Evolutionary conservation across 1,140 invertebrate species (phyloP).

Genomic region (Triops cancriformis): DNA sequence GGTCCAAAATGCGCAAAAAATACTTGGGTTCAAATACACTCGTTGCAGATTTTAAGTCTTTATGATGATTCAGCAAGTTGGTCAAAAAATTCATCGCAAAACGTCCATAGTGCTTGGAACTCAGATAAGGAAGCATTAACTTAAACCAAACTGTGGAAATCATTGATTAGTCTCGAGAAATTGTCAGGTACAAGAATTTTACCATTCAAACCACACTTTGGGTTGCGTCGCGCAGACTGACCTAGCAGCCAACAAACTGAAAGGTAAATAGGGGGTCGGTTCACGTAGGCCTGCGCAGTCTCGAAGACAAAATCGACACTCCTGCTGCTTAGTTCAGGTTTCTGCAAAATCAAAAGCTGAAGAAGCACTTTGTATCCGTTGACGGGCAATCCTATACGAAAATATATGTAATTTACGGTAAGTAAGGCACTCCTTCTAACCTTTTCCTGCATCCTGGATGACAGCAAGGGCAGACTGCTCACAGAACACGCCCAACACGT

Average conservation of each 20-base stretch:
- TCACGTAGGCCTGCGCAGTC: not conserved
- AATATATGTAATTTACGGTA: not conserved
- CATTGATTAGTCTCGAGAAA: not conserved
- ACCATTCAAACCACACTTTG: slow-evolving; percentile 6
- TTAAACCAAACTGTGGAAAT: not conserved
- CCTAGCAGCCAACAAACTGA: not conserved
- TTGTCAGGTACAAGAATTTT: not conserved
- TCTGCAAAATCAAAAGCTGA: slow-evolving; percentile 19
- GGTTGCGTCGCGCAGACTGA: slow-evolving; percentile 12
- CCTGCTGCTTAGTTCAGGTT: not conserved
- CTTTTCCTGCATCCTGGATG: slow-evolving; percentile 4
- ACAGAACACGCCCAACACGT: not conserved
- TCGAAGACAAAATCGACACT: slow-evolving; percentile 6
- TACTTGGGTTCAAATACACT: not conserved
- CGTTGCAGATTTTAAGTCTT: not conserved
- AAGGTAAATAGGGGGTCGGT: not conserved
- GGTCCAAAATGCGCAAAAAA: not conserved
- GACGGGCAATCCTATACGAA: slow-evolving; percentile 8
- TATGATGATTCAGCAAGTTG: not conserved
- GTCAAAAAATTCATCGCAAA: not conserved
- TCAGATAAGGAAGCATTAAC: not conserved
- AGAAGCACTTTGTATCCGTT: slow-evolving; percentile 16
- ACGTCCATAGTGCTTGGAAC: not conserved
- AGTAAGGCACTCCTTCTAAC: not conserved
- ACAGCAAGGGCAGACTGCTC: slow-evolving; percentile 15